Base-by-base conservation (phyloP, 1,140 invertebrate genomes). In the Dreissena polymorpha region DNA sequence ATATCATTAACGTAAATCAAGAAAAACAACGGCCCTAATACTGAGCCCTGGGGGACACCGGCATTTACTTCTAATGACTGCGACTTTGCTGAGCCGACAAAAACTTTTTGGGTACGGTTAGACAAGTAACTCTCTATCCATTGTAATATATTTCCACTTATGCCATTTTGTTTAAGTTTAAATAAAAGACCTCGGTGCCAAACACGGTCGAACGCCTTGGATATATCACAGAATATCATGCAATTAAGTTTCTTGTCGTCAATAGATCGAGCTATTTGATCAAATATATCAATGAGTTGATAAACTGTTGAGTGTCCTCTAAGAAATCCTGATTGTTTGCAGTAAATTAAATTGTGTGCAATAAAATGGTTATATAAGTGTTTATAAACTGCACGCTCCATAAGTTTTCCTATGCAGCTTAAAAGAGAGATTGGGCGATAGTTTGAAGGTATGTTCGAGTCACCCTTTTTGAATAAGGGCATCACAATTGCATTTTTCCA, bases 21-120 rank as follows among this genome's bases (percentile, higher is more conserved):
- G 75, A 87, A 88, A 0, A 87, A 51, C 10, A 83, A 49, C 10
- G 86, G 84, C 14, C 76, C 84, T n/a, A 88, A 39, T 18, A 86
- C 73, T 72, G 86, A 88, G 23, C 87, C 87, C 63, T 87, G 84
- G 53, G 87, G 84, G 27, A 85, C 81, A n/a, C 87, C 84, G 12
- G 69, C 70, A n/a, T 71, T 55, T 21, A 84, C 50, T 49, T 65
- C 51, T 73, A 39, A 39, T 60, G 67, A 50, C 23, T 6, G 49
- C 51, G 23, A 18, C 7, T 25, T 53, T 60, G 67, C 64, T 75
- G n/a, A 71, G 53, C 55, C 50, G 57, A 79, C 55, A 67, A 67
- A 63, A 18, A 85, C 83, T 23, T 14, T 29, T 29, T 85, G 70
- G 23, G 53, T 50, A 14, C 83, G 23, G 60, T 64, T 51, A 25